Percentiles rank a stretch among this genome's conserved stretches.
These are phyloP conservation scores for Danio tinwini DNA, from an alignment of 2,797 vertebrate genomes.

Conservation along the genomic window DNA sequence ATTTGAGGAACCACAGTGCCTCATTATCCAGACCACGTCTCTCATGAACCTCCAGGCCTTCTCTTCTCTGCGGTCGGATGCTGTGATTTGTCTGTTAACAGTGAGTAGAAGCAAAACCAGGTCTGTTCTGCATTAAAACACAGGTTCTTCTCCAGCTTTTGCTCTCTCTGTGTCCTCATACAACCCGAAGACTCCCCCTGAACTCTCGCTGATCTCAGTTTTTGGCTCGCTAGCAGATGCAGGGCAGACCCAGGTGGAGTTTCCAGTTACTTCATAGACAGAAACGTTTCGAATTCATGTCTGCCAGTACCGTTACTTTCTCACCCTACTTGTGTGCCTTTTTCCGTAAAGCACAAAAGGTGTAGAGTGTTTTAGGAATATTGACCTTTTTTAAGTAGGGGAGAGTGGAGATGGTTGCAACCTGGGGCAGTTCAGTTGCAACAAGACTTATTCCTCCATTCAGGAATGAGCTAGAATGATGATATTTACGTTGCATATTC, in stretches of 20 bases:
- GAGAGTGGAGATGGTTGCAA: too few species aligned
- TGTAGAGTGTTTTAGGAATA: background rate
- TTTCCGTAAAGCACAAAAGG: background rate
- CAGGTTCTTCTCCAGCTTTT: conserved; percentile 40
- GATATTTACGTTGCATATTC: too few species aligned
- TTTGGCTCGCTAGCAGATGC: conserved; percentile 37
- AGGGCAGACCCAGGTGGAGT: conserved; percentile 18
- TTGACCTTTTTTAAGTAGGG: background rate
- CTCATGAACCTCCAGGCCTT: conserved; percentile 12
- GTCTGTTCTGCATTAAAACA: conserved; percentile 37
- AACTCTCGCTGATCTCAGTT: conserved; percentile 38
- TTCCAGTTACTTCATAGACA: conserved; percentile 22
- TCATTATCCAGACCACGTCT: conserved; percentile 3
- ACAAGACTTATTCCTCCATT: too few species aligned
- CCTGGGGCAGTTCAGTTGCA: too few species aligned
- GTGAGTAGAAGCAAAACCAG: background rate
- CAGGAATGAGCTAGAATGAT: too few species aligned
- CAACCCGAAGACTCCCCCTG: conserved; percentile 18
- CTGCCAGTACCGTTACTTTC: background rate
- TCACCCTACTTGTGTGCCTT: background rate
- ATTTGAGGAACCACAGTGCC: background rate
- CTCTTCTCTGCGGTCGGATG: conserved; percentile 8
- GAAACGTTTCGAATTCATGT: background rate
- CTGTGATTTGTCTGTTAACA: conserved; percentile 3
- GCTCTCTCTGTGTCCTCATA: conserved; percentile 34